Base-by-base conservation (phyloP, 2,113 vertebrate genomes). In the Scalopus aquaticus region DNA sequence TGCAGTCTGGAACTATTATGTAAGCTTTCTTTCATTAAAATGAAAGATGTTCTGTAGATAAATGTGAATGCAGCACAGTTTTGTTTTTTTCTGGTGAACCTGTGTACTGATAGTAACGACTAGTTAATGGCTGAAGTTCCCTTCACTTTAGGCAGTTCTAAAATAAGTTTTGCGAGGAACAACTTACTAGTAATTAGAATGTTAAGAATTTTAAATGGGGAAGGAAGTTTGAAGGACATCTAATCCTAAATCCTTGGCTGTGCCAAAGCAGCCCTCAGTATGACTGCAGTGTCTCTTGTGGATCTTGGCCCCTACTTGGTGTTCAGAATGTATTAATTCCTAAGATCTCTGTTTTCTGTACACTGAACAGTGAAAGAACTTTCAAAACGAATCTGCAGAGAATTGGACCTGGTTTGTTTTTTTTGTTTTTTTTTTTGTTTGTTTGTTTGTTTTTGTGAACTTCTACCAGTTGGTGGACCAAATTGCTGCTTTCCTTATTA, bases 121-220 rank as follows among this genome's bases (percentile, higher is more conserved):
- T 78, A 82, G 94, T 54, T 82, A 91, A 94, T 67, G 32, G 30
- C 22, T 76, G 3, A 88, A 49, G 8, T 26, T 93, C 83, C 58
- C 58, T 95, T 82, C n/a, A 80, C 65, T 73, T 64, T 73, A 73
- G n/a, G 72, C 11, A 70, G n/a, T 64, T 73, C 49, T 84, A 79
- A 74, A 81, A 84, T 28, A 77, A 65, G 19, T 44, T 49, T 60
- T 84, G 11, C 88, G 56, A 78, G 44, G 16, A 84, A 84, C 22
- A 44, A 8, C 2, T 17, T 1, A 49, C 12, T 69, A 26, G 4
- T 49, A 89, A 88, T 20, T 35, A 51, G 6, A 70, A 49, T 69
- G 87, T 32, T 11, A 46, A 70, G 94, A 49, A 39, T 69, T 37
- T 81, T 64, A 64, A 90, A 64, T 2, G 8, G 54, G 39, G 62